These are phyloP conservation scores for Synergus itoensis DNA, from an alignment of 2,888 invertebrate species.

Conservation along the genomic window DNA sequence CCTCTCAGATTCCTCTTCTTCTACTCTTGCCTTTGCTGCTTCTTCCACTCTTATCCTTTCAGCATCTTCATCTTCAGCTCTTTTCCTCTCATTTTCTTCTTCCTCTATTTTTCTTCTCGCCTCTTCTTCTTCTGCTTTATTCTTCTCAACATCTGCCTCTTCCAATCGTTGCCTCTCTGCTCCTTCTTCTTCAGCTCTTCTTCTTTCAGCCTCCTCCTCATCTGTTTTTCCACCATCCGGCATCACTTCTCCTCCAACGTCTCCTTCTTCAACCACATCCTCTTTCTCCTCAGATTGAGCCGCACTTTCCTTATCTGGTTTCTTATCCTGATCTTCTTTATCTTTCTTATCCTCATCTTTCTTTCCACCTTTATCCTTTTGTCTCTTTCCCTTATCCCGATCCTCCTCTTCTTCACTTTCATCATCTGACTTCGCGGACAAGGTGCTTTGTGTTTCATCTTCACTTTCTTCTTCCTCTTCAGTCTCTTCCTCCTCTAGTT, in stretches of 20 bases:
- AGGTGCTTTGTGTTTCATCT: constrained; percentile 31
- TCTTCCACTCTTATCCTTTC: constrained; percentile 48
- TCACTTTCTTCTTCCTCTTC: constrained; percentile 56
- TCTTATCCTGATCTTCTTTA: constrained; percentile 53
- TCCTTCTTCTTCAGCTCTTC: constrained; percentile 42
- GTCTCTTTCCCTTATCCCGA: constrained; percentile 42
- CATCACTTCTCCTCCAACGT: constrained; percentile 37
- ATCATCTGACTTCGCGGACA: neutral
- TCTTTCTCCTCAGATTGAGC: constrained; percentile 30
- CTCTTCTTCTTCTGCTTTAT: constrained; percentile 53
- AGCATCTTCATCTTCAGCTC: constrained; percentile 43
- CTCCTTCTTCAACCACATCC: constrained; percentile 44
- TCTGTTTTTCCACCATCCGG: constrained; percentile 2
- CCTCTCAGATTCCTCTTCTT: constrained; percentile 51
- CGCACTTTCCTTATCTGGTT: constrained; percentile 47
- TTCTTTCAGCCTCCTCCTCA: constrained; percentile 34
- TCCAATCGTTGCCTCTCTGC: constrained; percentile 17
- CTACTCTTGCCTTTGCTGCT: constrained; percentile 40
- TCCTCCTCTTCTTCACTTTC: constrained; percentile 43
- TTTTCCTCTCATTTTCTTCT: constrained; percentile 17
- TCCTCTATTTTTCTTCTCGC: constrained; percentile 50
- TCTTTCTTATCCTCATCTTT: constrained; percentile 57
- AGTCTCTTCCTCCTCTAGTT: constrained; percentile 52
- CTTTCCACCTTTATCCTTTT: constrained; percentile 54
- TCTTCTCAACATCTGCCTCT: constrained; percentile 39